These are phyloP conservation scores for Lophius piscatorius DNA, from an alignment of 2,113 vertebrate genomes.

Conservation along the genomic window DNA sequence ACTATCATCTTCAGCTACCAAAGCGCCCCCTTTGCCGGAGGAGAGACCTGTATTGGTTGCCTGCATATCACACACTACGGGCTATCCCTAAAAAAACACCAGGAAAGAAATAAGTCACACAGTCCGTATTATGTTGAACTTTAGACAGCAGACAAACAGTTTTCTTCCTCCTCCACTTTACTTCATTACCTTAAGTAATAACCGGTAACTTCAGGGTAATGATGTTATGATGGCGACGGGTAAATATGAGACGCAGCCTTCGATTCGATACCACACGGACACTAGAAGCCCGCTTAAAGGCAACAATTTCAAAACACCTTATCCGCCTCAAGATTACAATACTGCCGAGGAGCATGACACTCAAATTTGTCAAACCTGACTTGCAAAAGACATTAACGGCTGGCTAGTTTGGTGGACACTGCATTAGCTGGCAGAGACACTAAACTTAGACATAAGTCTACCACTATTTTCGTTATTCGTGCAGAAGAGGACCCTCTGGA, in stretches of 20 bases:
- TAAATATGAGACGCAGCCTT: neutral
- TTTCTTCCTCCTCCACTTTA: too few species aligned
- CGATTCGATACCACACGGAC: neutral
- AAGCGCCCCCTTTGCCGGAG: slow-evolving; percentile 3
- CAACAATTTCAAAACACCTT: neutral
- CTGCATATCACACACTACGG: slow-evolving; percentile 29
- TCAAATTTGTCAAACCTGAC: neutral
- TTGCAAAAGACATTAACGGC: neutral
- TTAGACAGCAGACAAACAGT: too few species aligned
- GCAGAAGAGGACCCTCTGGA: neutral
- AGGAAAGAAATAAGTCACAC: neutral
- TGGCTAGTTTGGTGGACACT: neutral
- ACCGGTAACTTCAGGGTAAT: neutral
- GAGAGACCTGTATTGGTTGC: slow-evolving; percentile 11
- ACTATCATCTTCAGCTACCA: slow-evolving; percentile 12
- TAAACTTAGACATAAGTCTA: neutral
- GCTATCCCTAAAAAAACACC: slow-evolving; percentile 25
- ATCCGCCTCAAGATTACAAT: slow-evolving; percentile 6
- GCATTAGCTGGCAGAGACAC: neutral
- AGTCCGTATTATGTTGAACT: too few species aligned
- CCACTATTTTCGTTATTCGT: too few species aligned
- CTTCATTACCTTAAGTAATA: slow-evolving; percentile 35
- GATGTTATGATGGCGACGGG: fast-evolving
- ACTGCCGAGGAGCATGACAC: slow-evolving; percentile 53
- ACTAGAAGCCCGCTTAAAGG: neutral